A percentile compares a stretch with the other conserved stretches of the same genome.
phyloP scores from a whole-genome alignment of 2,797 vertebrate species.

The Mus caroli region DNA sequence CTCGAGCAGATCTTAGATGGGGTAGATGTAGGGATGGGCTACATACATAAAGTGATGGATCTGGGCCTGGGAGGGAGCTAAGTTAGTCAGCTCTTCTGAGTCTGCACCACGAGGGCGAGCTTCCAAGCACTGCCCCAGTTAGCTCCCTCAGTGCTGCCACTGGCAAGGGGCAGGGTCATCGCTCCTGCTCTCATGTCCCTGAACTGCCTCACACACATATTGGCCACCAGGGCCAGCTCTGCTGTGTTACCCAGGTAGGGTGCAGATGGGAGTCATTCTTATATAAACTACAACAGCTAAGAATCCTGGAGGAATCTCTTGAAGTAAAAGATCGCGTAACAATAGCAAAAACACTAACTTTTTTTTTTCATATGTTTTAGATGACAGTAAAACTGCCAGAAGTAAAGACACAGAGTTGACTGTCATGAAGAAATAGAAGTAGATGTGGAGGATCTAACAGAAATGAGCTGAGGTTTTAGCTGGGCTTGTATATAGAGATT shows the following conservation, averaged over 20 bases:
- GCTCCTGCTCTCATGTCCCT: neutral
- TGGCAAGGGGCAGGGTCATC: neutral
- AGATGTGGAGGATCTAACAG: neutral
- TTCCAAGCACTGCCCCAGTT: neutral
- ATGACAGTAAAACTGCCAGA: neutral
- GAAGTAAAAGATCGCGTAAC: neutral
- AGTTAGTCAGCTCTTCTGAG: neutral
- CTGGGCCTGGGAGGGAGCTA: neutral
- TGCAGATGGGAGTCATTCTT: neutral
- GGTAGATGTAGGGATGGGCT: neutral
- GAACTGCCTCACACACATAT: neutral
- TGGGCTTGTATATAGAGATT: neutral
- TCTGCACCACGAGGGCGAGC: neutral
- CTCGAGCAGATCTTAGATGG: neutral
- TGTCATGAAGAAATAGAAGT: neutral
- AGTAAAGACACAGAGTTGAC: neutral
- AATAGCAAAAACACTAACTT: neutral
- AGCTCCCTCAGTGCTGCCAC: neutral
- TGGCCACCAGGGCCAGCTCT: neutral
- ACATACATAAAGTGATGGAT: neutral
- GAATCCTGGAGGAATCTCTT: neutral
- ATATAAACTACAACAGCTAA: neutral
- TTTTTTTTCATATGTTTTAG: neutral
- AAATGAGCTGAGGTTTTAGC: no score
- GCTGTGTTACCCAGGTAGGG: neutral